Evolutionary conservation across 2,888 invertebrate genomes (phyloP).

Genomic region (Eupithecia insigniata): DNA sequence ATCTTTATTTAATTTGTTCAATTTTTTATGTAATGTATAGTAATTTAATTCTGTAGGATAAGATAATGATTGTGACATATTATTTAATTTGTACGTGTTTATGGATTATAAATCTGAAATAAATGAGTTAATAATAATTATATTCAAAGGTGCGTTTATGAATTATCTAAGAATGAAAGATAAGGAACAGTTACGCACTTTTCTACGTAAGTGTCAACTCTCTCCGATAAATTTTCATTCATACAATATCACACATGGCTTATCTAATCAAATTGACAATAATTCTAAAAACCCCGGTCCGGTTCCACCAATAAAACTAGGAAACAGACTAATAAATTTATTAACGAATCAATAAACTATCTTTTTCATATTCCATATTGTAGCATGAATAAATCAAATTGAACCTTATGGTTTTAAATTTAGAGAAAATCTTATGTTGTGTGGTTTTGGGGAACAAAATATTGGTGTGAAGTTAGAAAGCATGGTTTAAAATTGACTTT

Average conservation of each 20-base stretch:
- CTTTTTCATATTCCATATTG: constrained; percentile 42
- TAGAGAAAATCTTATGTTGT: constrained; percentile 35
- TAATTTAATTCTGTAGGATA: too few relatives aligned
- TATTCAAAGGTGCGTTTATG: background rate
- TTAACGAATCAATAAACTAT: constrained; percentile 78
- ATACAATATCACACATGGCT: constrained; percentile 53
- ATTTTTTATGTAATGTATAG: too few relatives aligned
- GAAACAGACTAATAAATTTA: constrained; percentile 72
- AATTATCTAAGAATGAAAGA: constrained; percentile 15
- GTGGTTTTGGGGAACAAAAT: constrained; percentile 53
- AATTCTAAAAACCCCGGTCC: constrained; percentile 51
- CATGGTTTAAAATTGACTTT: constrained; percentile 35
- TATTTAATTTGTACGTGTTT: too few relatives aligned
- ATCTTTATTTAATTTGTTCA: too few relatives aligned
- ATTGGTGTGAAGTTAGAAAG: constrained; percentile 76
- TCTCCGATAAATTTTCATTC: constrained; percentile 57
- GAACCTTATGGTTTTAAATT: constrained; percentile 37
- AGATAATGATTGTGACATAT: too few relatives aligned
- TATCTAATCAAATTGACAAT: constrained; percentile 60
- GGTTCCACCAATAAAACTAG: constrained; percentile 66
- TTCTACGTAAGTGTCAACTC: constrained; percentile 44
- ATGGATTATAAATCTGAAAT: too few relatives aligned
- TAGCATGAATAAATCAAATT: constrained; percentile 32
- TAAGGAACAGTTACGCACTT: constrained; percentile 21
- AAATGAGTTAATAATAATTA: too few relatives aligned